Evolutionary conservation across 2,797 vertebrate species (phyloP), one percentile per base, ranked within the genome.

Genomic region (Melanotaenia trifasciata): DNA sequence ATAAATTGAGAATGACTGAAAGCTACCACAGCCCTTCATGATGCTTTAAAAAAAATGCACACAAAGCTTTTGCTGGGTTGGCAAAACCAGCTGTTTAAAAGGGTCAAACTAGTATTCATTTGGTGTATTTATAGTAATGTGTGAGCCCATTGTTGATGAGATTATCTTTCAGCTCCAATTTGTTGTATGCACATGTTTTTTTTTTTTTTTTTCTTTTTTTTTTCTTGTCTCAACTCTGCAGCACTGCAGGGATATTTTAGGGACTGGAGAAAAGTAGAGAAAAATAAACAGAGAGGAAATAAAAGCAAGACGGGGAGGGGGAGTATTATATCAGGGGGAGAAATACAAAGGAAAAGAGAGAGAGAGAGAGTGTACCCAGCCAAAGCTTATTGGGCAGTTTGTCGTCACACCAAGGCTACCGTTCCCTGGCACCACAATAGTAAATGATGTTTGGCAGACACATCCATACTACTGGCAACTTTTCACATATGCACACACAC

Each of bases 381-480:
- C 80, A 89, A 91, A 89, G 87, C 56, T 53, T 80, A 89, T 83
- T 84, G 88, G 81, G 71, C 77, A 81, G 85, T 89, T 91, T 88
- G 85, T 91, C 76, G 84, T 89, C 89, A 89, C 83, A 89, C 80
- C 84, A 88, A 89, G 80, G 90, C 87, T 83, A 75, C 75, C 56
- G 51, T 76, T 90, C 82, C 62, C 78, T 91, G 87, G 88, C 90
- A 84, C 60, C 70, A 80, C 84, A 86, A 86, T 76, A 87, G 76
- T 85, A 83, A 88, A 87, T 81, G 67, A 87, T 88, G 89, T 92
- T 92, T 92, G 91, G 90, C 90, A 89, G 79, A 72, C 78, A 50
- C 61, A 75, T 71, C 72, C 71, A 76, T 68, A 78, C 66, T 84
- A 85, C 72, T 83, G 84, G 83, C 79, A 77, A 74, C 72, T 63